Evolutionary conservation across 2,888 invertebrate species (phyloP).

Genomic region (Drymonia ruficornis): DNA sequence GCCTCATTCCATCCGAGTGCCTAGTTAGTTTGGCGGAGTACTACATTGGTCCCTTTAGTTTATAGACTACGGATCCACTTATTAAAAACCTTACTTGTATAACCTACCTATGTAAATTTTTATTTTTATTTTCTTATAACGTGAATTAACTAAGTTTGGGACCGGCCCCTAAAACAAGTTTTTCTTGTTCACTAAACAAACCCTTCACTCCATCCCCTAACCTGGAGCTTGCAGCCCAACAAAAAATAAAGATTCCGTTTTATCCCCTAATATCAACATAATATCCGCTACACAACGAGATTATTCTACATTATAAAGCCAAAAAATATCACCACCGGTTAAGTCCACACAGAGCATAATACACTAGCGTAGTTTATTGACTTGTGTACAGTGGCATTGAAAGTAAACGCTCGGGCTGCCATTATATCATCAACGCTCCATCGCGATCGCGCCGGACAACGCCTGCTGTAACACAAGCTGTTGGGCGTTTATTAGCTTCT

Average conservation of each 20-base stretch:
- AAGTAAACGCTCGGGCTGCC: slow-evolving; percentile 71
- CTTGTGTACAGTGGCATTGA: slow-evolving; percentile 80
- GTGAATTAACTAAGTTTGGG: slow-evolving; percentile 16
- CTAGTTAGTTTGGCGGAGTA: no score
- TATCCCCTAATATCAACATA: slow-evolving; percentile 25
- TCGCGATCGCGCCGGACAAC: slow-evolving; percentile 70
- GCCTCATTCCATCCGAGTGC: no score
- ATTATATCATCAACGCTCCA: slow-evolving; percentile 81
- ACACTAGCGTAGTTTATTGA: slow-evolving; percentile 77
- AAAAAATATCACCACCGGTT: slow-evolving; percentile 66
- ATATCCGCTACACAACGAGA: slow-evolving; percentile 30
- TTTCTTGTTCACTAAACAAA: background rate
- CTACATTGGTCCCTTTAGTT: background rate
- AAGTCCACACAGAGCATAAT: slow-evolving; percentile 50
- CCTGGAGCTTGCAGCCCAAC: background rate
- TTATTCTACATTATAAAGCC: slow-evolving; percentile 21
- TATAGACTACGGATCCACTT: no score
- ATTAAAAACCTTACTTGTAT: no score
- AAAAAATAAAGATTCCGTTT: no score
- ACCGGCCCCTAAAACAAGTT: slow-evolving; percentile 30
- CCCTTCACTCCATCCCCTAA: no score
- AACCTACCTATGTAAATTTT: no score
- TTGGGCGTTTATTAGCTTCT: slow-evolving; percentile 82
- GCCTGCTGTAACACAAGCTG: slow-evolving; percentile 81
- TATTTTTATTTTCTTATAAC: no score